phyloP scores from a whole-genome alignment of 2,888 invertebrate species.

The Luffia ferchaultella region DNA sequence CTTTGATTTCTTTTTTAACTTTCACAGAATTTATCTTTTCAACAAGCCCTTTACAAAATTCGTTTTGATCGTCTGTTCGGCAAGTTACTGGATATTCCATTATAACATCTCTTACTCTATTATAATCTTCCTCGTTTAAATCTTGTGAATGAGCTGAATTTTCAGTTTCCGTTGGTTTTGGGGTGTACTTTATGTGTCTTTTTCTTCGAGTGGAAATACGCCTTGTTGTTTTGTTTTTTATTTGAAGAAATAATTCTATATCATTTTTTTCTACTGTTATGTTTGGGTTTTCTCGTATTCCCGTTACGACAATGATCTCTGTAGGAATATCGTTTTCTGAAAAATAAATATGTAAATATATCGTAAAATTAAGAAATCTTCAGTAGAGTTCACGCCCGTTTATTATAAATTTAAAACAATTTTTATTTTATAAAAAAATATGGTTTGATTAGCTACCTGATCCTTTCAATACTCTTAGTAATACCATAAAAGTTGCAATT shows the following conservation, averaged over 20 bases:
- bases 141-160: constrained; percentile 17
- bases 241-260: constrained; percentile 27
- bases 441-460: too few species aligned
- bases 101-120: constrained; percentile 37
- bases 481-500: background rate
- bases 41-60: constrained; percentile 39
- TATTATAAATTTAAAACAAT: too few species aligned
- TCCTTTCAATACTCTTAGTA: background rate
- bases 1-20: constrained; percentile 11
- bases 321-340: background rate
- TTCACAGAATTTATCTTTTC: constrained; percentile 29
- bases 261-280: constrained; percentile 26
- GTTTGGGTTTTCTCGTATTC: constrained; percentile 27
- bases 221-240: constrained; percentile 28
- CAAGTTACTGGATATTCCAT: constrained; percentile 36
- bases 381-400: too few species aligned
- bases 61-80: constrained; percentile 28
- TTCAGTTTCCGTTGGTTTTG: constrained; percentile 8
- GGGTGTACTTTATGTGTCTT: constrained; percentile 16
- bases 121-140: constrained; percentile 27
- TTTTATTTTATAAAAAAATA: too few species aligned
- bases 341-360: background rate
- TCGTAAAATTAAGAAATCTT: too few species aligned
- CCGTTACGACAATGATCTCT: constrained; percentile 24
- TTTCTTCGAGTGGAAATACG: constrained; percentile 24